Base-by-base conservation (phyloP, 2,113 vertebrate species). In the Sorex fumeus region DNA sequence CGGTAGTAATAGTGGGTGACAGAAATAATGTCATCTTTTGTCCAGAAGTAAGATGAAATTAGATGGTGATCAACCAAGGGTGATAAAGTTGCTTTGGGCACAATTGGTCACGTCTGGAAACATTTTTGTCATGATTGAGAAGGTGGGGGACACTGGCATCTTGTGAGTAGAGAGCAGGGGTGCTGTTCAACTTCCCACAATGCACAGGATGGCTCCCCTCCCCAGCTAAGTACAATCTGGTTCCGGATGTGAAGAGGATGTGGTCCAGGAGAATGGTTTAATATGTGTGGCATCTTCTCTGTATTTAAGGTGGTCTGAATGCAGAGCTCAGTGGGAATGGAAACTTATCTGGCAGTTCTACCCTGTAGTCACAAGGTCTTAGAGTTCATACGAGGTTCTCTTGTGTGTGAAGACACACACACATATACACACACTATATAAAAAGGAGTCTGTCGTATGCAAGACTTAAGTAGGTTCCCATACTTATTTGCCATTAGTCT, bases 401-500 rank as follows among this genome's bases (percentile, higher is more conserved):
- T 66, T 40, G 16, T 12, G 34, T 2, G 4, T n/a, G 64, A 64
- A 75, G 16, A 25, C 4, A 40, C 8, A 40, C 16, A 40, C 10
- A 30, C 4, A 40, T 6, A 40, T 12, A 40, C 10, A 30, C 16
- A 16, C 0, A 16, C 0, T 0, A 19, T 19, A 70, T 5, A 76
- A 2, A 18, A 80, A 34, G 40, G 62, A 53, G 71, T 87, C 86
- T 82, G 60, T 19, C 64, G 85, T 30, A 94, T 71, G 91, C 79
- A 92, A 94, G 92, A 80, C 88, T 94, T 70, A 90, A 88, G 88
- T 28, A 91, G 64, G 50, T 92, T 95, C 95, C 84, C 60, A 19
- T 90, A 94, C 89, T 91, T 93, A 83, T 45, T 95, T 97, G 91
- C 92, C 96, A 96, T 95, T 96, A 74, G 95, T 96, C 90, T 96